These are phyloP conservation scores for Thunnus thynnus DNA, from an alignment of 2,113 vertebrate genomes.

Conservation along the genomic window DNA sequence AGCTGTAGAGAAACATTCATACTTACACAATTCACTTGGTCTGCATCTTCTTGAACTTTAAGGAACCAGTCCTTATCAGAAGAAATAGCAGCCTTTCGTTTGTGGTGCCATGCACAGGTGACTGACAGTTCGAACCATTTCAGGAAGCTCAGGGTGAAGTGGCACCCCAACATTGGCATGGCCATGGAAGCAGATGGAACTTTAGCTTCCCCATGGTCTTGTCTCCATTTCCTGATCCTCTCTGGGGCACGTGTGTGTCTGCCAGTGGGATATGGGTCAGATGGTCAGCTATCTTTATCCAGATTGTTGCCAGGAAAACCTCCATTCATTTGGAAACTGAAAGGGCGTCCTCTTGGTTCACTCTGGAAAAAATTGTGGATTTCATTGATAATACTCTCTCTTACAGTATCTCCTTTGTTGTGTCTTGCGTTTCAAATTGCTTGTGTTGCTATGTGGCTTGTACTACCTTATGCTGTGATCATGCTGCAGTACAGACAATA, in stretches of 20 bases:
- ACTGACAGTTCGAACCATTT: slow-evolving; percentile 71
- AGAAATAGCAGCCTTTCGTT: slow-evolving; percentile 4
- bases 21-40: slow-evolving; percentile 11
- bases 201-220: slow-evolving; percentile 76
- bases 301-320: slow-evolving; percentile 68
- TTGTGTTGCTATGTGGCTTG: background rate
- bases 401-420: background rate
- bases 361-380: slow-evolving; percentile 28
- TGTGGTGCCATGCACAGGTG: slow-evolving; percentile 55
- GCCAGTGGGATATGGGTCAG: slow-evolving; percentile 83
- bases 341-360: slow-evolving; percentile 59
- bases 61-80: background rate
- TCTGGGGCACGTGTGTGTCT: slow-evolving; percentile 76
- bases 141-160: slow-evolving; percentile 60
- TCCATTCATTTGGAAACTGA: slow-evolving; percentile 64
- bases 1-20: slow-evolving; percentile 32
- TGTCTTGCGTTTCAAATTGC: background rate
- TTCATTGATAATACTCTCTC: slow-evolving; percentile 57
- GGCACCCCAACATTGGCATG: slow-evolving; percentile 71
- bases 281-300: slow-evolving; percentile 80
- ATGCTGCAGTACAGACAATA: background rate
- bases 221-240: slow-evolving; percentile 83
- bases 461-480: background rate
- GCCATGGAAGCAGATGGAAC: slow-evolving; percentile 82
- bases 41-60: background rate